Conservation (phyloP, 2,888 invertebrate species). For the Ophonus ardosiacus region DNA sequence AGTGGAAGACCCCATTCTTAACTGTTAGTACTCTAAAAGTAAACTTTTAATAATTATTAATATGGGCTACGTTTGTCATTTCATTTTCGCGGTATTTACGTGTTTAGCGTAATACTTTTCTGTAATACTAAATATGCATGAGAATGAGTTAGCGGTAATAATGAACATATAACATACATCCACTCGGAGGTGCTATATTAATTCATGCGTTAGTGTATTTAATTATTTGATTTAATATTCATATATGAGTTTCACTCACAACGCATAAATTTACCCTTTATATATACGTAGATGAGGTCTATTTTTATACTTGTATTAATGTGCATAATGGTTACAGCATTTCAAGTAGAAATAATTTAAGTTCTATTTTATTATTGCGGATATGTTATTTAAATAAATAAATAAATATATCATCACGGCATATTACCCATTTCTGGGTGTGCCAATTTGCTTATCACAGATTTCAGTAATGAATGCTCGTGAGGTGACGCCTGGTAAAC, state of each 20-base stretch:
- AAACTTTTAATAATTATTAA: not conserved
- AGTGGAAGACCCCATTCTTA: too few species aligned
- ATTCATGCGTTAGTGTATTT: constrained; percentile 22
- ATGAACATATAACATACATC: not conserved
- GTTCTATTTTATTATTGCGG: not conserved
- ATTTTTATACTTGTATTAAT: not conserved
- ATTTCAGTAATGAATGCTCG: too few species aligned
- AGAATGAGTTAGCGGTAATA: not conserved
- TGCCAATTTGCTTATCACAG: too few species aligned
- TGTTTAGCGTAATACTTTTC: not conserved
- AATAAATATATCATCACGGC: too few species aligned
- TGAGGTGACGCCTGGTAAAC: too few species aligned
- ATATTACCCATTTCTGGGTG: too few species aligned
- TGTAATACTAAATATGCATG: not conserved
- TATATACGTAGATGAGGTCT: not conserved
- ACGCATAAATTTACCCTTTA: constrained; percentile 14
- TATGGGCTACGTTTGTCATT: not conserved
- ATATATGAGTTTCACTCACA: constrained; percentile 14
- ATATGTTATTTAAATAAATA: not conserved
- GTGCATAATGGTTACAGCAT: not conserved
- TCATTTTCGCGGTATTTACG: not conserved
- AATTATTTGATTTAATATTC: constrained; percentile 43
- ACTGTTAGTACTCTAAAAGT: not conserved
- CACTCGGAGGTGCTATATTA: constrained; percentile 9
- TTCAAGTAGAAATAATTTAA: not conserved